These are phyloP conservation scores for Cylindroiulus punctatus DNA, from an alignment of 2,888 invertebrate species.

Conservation along the genomic window DNA sequence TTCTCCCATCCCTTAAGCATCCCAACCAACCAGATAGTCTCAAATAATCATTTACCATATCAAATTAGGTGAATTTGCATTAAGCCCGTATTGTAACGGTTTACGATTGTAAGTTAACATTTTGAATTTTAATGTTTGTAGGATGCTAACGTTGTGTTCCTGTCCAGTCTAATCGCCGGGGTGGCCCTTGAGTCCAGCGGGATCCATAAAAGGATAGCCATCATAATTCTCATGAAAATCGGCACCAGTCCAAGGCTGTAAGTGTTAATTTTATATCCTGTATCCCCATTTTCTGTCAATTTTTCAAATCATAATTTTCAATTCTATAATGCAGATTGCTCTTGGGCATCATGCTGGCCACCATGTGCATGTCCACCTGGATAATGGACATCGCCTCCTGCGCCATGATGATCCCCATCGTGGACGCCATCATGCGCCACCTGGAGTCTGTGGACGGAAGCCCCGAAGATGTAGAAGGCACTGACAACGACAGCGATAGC, in stretches of 20 bases:
- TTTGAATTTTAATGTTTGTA: background rate
- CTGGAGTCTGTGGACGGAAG: constrained; percentile 48
- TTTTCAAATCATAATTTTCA: background rate
- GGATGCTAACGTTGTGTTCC: constrained; percentile 63
- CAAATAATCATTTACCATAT: too few relatives aligned
- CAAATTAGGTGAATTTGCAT: too few relatives aligned
- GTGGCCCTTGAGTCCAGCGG: constrained; percentile 49
- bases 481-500: background rate
- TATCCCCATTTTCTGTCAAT: background rate
- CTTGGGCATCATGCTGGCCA: constrained; percentile 84
- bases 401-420: constrained; percentile 54
- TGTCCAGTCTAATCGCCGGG: constrained; percentile 45
- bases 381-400: constrained; percentile 85
- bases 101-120: too few relatives aligned
- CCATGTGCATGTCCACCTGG: constrained; percentile 96
- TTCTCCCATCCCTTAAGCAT: too few relatives aligned
- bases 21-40: too few relatives aligned
- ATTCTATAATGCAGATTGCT: constrained; percentile 72
- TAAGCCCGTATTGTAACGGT: too few relatives aligned
- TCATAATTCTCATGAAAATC: constrained; percentile 48
- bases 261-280: background rate
- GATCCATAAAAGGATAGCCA: constrained; percentile 53
- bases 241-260: constrained; percentile 57
- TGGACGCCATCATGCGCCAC: constrained; percentile 51
- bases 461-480: background rate